Percentiles rank a stretch among this genome's conserved stretches.
These are phyloP conservation scores for Cotesia glomerata DNA, from an alignment of 1,140 invertebrate species.

Conservation along the genomic window DNA sequence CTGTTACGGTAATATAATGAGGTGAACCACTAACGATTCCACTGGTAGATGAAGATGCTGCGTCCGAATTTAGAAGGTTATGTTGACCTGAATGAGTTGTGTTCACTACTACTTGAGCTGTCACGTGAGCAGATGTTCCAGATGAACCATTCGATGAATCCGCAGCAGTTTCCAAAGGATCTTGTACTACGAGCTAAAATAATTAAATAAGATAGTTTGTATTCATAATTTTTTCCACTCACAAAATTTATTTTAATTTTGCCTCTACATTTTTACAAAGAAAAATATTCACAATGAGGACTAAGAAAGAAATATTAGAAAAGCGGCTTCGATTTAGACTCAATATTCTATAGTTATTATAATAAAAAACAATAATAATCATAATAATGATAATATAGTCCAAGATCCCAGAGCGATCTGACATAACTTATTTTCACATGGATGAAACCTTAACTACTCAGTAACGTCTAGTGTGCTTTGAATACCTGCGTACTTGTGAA, in stretches of 20 bases:
- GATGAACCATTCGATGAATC: constrained; percentile 62
- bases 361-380: too few species aligned
- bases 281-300: background rate
- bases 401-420: too few species aligned
- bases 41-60: constrained; percentile 56
- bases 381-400: too few species aligned
- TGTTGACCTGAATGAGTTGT: constrained; percentile 60
- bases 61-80: constrained; percentile 57
- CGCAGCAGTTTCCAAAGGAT: constrained; percentile 57
- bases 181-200: constrained; percentile 58
- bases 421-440: too few species aligned
- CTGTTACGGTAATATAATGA: constrained; percentile 66
- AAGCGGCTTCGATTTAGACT: too few species aligned
- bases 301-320: too few species aligned
- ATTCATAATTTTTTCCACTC: background rate
- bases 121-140: constrained; percentile 60
- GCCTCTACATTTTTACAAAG: background rate
- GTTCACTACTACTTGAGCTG: constrained; percentile 63
- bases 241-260: constrained; percentile 21
- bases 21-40: constrained; percentile 61
- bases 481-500: too few species aligned
- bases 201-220: constrained; percentile 37
- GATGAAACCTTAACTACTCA: too few species aligned
- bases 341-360: too few species aligned
- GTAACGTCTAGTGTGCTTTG: too few species aligned